These are phyloP conservation scores for Fregata magnificens DNA, from an alignment of 2,113 vertebrate species.

Conservation along the genomic window DNA sequence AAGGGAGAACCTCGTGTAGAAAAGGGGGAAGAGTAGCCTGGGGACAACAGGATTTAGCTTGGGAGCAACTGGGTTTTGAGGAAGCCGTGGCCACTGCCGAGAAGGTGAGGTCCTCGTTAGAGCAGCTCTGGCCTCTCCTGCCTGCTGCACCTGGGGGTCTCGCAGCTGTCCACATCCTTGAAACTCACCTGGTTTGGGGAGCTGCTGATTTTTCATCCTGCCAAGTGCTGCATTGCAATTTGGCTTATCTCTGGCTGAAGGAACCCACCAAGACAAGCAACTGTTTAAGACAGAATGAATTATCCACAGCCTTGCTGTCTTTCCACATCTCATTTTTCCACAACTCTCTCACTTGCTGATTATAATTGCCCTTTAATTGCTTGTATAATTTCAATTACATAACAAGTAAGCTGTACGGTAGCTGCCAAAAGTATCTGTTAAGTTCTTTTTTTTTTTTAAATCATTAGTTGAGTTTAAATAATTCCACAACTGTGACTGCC, in stretches of 20 bases:
- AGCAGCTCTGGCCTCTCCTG: neutral
- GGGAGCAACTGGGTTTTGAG: neutral
- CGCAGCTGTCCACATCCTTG: neutral
- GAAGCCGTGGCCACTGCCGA: accelerated
- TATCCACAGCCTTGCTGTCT: neutral
- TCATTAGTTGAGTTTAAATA: neutral
- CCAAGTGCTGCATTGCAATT: neutral
- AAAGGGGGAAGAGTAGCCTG: neutral
- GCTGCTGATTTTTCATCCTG: neutral
- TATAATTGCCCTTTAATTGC: constrained; percentile 32
- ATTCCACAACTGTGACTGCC: neutral
- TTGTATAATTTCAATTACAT: constrained; percentile 7
- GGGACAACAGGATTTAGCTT: neutral
- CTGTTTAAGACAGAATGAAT: neutral
- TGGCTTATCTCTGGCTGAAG: neutral
- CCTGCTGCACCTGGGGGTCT: neutral
- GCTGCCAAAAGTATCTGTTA: neutral
- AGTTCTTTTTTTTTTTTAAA: neutral
- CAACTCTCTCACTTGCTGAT: neutral
- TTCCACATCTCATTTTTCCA: neutral
- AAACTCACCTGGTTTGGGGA: neutral
- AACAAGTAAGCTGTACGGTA: neutral
- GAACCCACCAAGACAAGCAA: neutral
- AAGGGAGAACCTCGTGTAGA: neutral
- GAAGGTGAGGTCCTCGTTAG: neutral